Conservation (phyloP, 2,113 vertebrate species). For the Phoenicopterus ruber region DNA sequence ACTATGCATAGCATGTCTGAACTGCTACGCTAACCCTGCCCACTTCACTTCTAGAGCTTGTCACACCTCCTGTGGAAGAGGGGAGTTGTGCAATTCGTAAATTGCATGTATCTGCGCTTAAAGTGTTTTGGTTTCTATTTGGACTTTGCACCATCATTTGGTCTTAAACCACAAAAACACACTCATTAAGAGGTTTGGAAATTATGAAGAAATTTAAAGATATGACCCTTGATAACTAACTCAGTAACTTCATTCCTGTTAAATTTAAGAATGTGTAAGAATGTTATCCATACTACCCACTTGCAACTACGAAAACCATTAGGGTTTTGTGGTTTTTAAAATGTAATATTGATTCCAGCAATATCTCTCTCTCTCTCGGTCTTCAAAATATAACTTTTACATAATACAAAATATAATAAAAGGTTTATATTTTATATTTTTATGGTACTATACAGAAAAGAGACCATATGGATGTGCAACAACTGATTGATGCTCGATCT, state of each 20-base stretch:
- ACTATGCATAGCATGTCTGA: background rate
- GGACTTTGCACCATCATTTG: background rate
- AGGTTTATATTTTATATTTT: background rate
- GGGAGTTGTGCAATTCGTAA: background rate
- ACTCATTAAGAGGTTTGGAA: background rate
- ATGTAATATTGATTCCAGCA: background rate
- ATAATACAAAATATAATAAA: background rate
- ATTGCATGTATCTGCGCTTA: background rate
- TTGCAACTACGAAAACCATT: background rate
- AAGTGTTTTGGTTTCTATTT: background rate
- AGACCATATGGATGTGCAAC: background rate
- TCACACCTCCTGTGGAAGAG: accelerated
- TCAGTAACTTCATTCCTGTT: background rate
- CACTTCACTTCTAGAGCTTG: background rate
- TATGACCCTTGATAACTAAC: background rate
- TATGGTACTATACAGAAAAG: background rate
- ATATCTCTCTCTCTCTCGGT: background rate
- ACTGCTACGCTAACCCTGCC: background rate
- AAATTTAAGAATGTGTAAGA: background rate
- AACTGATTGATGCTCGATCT: background rate
- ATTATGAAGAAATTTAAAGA: background rate
- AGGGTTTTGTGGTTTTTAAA: background rate
- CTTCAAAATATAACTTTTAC: background rate
- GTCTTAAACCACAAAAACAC: background rate
- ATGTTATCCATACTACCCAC: background rate